Base-by-base conservation (phyloP, 1,140 invertebrate species). In the Rhyacophila brunnea region DNA sequence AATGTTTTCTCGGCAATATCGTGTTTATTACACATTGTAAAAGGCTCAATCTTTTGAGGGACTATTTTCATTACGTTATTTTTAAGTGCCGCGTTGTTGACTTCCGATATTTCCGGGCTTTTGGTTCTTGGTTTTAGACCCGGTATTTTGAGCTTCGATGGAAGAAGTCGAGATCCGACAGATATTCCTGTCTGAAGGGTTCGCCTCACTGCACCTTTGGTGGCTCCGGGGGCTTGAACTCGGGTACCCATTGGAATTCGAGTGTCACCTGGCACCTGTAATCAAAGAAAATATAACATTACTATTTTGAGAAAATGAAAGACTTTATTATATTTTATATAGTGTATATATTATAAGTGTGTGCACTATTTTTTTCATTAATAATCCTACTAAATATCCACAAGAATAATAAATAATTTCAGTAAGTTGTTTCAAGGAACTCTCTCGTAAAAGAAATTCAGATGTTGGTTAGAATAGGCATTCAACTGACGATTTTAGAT, bases 251-350 rank as follows among this genome's bases (percentile, higher is more conserved):
- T 66, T 6, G 72, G 73, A 45, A 74, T 73, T 40, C 68, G 69
- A 58, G 71, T 73, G 35, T 71, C 72, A 40, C 65, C 68, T 9
- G 71, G 67, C 43, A 61, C 64, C 72, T 74, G 68, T 4, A 71
- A 69, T 53, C 65, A 60, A 53, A 54, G 23, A 28, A 5, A 9
- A 28, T 5, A 28, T 5, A 28, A 28, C 23, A 3, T 9, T 5
- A 5, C 9, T 28, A 28, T 28, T 28, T 28, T 5, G 9, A 3
- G 23, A 28, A 28, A 28, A 3, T 5, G 23, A 28, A 28, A 28
- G n/a, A n/a, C n/a, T n/a, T n/a, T n/a, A n/a, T n/a, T n/a, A n/a
- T n/a, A n/a, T n/a, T n/a, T n/a, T n/a, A n/a, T n/a, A n/a, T n/a
- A n/a, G n/a, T n/a, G n/a, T n/a, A n/a, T n/a, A n/a, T n/a, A n/a